Percentiles rank a stretch among this genome's conserved stretches.
Conservation (phyloP, 2,888 invertebrate genomes). For the Nomada goodeniana region DNA sequence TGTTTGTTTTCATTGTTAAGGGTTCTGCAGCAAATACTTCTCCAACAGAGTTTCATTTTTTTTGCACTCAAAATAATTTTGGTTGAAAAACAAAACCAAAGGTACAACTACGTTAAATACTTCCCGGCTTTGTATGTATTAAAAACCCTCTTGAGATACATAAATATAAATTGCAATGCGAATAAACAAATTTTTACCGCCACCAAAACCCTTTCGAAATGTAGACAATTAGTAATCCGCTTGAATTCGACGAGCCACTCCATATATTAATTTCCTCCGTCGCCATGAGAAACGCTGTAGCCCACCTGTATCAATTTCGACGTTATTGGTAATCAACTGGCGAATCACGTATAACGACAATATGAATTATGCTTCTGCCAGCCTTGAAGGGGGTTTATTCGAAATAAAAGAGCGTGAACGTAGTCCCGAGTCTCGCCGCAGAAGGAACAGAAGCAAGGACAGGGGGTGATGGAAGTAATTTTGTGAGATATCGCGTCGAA, state of each 20-base stretch:
- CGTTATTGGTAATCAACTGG: conserved; percentile 77
- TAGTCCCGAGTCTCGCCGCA: not conserved
- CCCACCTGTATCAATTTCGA: conserved; percentile 46
- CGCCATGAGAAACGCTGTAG: conserved; percentile 63
- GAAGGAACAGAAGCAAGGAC: not conserved
- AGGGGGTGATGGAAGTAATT: conserved; percentile 44
- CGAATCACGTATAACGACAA: conserved; percentile 75
- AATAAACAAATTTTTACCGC: too few species aligned
- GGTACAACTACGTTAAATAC: too few species aligned
- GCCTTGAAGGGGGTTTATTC: not conserved
- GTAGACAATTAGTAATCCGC: too few species aligned
- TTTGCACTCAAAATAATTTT: too few species aligned
- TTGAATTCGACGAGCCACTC: not conserved
- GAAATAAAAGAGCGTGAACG: not conserved
- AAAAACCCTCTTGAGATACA: too few species aligned
- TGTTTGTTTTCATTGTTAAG: too few species aligned
- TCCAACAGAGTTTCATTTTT: too few species aligned
- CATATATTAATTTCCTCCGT: not conserved
- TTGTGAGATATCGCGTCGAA: conserved; percentile 61
- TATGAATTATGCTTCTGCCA: conserved; percentile 73
- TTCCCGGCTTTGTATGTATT: too few species aligned
- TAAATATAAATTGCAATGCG: too few species aligned
- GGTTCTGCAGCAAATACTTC: too few species aligned
- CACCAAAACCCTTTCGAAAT: too few species aligned
- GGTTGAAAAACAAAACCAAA: too few species aligned